Conservation (phyloP, 2,888 invertebrate species). For the Hypomecis atomaria region DNA sequence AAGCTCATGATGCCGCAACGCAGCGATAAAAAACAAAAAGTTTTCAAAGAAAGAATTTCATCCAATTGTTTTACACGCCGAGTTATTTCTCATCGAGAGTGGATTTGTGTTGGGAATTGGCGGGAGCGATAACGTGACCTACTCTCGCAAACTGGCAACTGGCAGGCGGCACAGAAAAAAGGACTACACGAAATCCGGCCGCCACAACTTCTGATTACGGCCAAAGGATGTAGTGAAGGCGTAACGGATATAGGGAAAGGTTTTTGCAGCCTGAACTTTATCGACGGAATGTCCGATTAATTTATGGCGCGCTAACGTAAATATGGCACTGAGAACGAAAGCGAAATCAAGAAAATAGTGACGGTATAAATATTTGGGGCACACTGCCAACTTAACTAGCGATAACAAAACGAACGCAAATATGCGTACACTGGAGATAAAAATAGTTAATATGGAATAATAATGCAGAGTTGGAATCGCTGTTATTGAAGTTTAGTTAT, state of each 20-base stretch:
- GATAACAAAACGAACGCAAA: slow-evolving; percentile 5
- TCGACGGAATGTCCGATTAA: slow-evolving; percentile 5
- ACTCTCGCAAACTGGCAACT: slow-evolving; percentile 31
- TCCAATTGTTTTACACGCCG: slow-evolving; percentile 41
- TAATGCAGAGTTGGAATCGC: not conserved
- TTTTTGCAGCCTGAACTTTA: slow-evolving; percentile 24
- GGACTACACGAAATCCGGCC: slow-evolving; percentile 38
- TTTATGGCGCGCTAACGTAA: slow-evolving; percentile 14
- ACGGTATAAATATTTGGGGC: slow-evolving; percentile 10
- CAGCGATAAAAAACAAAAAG: slow-evolving; percentile 35
- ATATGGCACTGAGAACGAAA: slow-evolving; percentile 2
- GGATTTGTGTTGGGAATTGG: slow-evolving; percentile 43
- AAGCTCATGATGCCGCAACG: slow-evolving; percentile 30
- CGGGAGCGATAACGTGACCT: slow-evolving; percentile 40
- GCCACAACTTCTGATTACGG: slow-evolving; percentile 49
- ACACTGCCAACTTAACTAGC: slow-evolving; percentile 12
- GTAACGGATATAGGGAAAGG: slow-evolving; percentile 59
- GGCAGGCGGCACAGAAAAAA: slow-evolving; percentile 34
- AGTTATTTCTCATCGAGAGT: slow-evolving; percentile 43
- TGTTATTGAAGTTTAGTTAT: not conserved
- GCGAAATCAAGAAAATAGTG: slow-evolving; percentile 3
- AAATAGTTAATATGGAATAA: slow-evolving; percentile 10
- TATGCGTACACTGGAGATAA: slow-evolving; percentile 14
- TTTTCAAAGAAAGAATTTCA: slow-evolving; percentile 38
- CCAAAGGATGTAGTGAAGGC: slow-evolving; percentile 52